phyloP scores from a whole-genome alignment of 2,113 vertebrate genomes.

The Misgurnus anguillicaudatus region DNA sequence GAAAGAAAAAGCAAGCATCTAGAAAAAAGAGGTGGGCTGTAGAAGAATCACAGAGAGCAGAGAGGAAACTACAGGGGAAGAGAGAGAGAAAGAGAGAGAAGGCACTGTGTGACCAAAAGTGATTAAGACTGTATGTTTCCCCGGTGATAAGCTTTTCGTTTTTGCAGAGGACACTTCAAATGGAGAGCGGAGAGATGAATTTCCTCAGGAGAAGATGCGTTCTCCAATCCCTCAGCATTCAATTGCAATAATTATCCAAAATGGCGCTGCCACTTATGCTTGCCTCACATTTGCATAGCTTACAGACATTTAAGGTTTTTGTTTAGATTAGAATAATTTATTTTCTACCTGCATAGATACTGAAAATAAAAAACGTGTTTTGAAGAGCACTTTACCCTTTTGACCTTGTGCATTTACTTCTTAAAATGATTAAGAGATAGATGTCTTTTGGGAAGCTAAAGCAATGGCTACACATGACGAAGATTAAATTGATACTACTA shows the following conservation, averaged over 20 bases:
- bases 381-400: constrained; percentile 31
- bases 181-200: constrained; percentile 69
- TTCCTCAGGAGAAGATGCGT: constrained; percentile 70
- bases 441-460: not conserved
- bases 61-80: not conserved
- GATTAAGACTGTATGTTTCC: constrained; percentile 71
- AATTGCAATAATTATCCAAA: constrained; percentile 74
- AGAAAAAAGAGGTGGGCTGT: not conserved
- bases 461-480: not conserved
- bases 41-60: not conserved
- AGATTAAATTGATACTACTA: not conserved
- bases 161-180: constrained; percentile 70
- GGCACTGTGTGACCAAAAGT: constrained; percentile 58
- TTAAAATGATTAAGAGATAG: not conserved
- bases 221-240: constrained; percentile 71
- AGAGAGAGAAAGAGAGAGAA: constrained; percentile 9
- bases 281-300: constrained; percentile 64
- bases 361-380: not conserved
- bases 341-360: not conserved
- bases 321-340: not conserved
- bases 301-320: not conserved
- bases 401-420: not conserved
- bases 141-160: constrained; percentile 71
- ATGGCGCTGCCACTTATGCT: constrained; percentile 56
- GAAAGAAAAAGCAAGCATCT: not conserved